Evolutionary conservation across 2,888 invertebrate genomes (phyloP).

Genomic region (Lagria hirta): DNA sequence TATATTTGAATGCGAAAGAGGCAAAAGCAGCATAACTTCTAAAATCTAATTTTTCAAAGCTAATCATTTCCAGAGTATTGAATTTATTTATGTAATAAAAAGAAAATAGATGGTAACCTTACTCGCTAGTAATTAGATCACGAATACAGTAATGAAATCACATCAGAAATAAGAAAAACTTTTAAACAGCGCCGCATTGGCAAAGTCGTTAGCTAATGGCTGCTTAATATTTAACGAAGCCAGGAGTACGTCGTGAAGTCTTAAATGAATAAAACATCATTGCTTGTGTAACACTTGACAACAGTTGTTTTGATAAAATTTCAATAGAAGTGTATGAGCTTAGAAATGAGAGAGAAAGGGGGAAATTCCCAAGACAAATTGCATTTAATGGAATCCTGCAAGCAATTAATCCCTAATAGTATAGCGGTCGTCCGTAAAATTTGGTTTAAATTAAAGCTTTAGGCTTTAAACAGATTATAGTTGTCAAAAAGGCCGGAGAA

Average conservation of each 20-base stretch:
- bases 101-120: too few relatives aligned
- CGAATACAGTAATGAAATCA: too few relatives aligned
- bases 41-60: too few relatives aligned
- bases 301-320: conserved; percentile 26
- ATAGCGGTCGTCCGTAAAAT: conserved; percentile 18
- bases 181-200: neutral
- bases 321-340: conserved; percentile 24
- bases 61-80: too few relatives aligned
- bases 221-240: conserved; percentile 31
- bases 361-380: conserved; percentile 13
- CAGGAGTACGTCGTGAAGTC: conserved; percentile 27
- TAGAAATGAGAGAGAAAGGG: conserved; percentile 17
- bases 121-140: too few relatives aligned
- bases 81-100: too few relatives aligned
- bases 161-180: neutral
- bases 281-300: conserved; percentile 27
- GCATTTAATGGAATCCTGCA: conserved; percentile 8
- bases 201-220: conserved; percentile 31
- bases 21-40: too few relatives aligned
- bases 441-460: conserved; percentile 12
- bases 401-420: conserved; percentile 19
- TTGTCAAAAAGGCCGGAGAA: conserved; percentile 15
- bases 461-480: conserved; percentile 14
- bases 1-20: too few relatives aligned
- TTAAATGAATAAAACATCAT: conserved; percentile 30